These are phyloP conservation scores for Physocephala rufipes DNA, from an alignment of 2,888 invertebrate species.

Conservation along the genomic window DNA sequence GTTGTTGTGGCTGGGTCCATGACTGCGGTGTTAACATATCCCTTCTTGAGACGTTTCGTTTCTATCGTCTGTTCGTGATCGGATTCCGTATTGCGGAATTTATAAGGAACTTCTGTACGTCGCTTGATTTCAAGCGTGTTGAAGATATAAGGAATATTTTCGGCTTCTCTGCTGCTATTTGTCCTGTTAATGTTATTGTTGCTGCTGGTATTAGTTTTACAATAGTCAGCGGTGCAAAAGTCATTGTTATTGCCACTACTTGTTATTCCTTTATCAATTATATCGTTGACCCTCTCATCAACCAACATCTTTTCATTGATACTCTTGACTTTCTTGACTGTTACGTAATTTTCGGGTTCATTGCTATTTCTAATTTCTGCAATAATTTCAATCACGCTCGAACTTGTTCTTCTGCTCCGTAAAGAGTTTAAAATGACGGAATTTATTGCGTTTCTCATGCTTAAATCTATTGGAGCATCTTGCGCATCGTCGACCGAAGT, in stretches of 20 bases:
- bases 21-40: neutral
- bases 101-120: constrained; percentile 13
- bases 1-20: constrained; percentile 30
- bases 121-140: constrained; percentile 15
- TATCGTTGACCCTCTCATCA: constrained; percentile 40
- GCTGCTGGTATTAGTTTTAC: constrained; percentile 43
- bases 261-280: constrained; percentile 43
- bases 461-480: constrained; percentile 83
- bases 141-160: neutral
- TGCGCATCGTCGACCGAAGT: constrained; percentile 66
- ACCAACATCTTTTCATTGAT: constrained; percentile 29
- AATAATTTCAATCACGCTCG: constrained; percentile 31
- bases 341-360: constrained; percentile 14
- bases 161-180: constrained; percentile 45
- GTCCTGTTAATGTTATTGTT: constrained; percentile 46
- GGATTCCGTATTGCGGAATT: neutral
- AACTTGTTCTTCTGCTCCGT: constrained; percentile 50
- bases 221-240: constrained; percentile 35
- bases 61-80: neutral
- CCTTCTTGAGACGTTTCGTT: constrained; percentile 49
- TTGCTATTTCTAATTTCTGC: constrained; percentile 37
- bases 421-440: constrained; percentile 48
- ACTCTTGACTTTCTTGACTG: neutral
- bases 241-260: constrained; percentile 38
- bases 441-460: constrained; percentile 74